Conservation (phyloP, 2,888 invertebrate genomes). For the Chrysina gloriosa region DNA sequence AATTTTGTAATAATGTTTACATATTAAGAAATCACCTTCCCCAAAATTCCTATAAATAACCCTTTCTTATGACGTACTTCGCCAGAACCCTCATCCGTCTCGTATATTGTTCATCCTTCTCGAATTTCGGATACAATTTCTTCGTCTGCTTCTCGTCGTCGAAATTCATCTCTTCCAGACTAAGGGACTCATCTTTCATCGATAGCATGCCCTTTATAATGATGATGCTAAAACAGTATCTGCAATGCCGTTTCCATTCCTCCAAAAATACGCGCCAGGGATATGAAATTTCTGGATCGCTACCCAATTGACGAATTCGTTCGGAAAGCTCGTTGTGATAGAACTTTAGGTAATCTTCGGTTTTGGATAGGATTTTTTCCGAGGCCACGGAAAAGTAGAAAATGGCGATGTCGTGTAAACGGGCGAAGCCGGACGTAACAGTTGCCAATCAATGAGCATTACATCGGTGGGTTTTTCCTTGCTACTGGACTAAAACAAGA, state of each 20-base stretch:
- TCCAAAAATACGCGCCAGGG: conserved; percentile 49
- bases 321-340: conserved; percentile 30
- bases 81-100: not conserved
- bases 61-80: not conserved
- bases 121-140: not conserved
- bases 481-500: too few relatives aligned
- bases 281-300: conserved; percentile 47
- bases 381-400: conserved; percentile 35
- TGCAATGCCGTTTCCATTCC: conserved; percentile 51
- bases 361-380: conserved; percentile 15
- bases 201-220: conserved; percentile 50
- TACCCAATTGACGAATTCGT: conserved; percentile 19
- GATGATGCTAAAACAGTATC: conserved; percentile 49
- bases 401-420: conserved; percentile 35
- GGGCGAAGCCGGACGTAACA: conserved; percentile 22
- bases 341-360: conserved; percentile 16
- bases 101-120: not conserved
- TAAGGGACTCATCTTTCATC: conserved; percentile 48
- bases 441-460: conserved; percentile 40
- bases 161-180: conserved; percentile 39
- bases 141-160: not conserved
- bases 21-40: not conserved
- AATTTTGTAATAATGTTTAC: too few relatives aligned
- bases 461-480: conserved; percentile 23
- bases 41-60: not conserved